Evolutionary conservation across 2,888 invertebrate species (phyloP).

Genomic region (Aporophyla nigra): DNA sequence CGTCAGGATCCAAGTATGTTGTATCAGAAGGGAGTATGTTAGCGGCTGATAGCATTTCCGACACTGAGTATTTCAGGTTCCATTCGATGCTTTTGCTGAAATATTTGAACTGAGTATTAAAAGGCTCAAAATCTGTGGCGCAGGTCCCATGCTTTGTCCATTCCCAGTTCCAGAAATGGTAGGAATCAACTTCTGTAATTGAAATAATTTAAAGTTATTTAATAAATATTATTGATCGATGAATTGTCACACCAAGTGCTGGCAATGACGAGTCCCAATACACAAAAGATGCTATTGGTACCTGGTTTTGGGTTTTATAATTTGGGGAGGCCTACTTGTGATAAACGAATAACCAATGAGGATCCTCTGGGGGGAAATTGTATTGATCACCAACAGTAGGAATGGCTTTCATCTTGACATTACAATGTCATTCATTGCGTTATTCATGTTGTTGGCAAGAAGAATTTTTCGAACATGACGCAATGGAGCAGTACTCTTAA

Average conservation of each 20-base stretch:
- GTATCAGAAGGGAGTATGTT: slow-evolving; percentile 27
- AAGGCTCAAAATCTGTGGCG: slow-evolving; percentile 4
- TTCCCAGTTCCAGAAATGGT: slow-evolving; percentile 13
- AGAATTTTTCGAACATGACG: no score
- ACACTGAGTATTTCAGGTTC: neutral
- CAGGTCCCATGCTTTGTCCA: slow-evolving; percentile 25
- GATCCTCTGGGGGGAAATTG: neutral
- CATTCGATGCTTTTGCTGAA: slow-evolving; percentile 34
- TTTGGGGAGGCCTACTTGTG: neutral
- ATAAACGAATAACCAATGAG: neutral
- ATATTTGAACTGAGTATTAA: slow-evolving; percentile 25
- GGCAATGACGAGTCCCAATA: neutral
- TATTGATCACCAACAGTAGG: no score
- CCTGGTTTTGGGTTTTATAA: neutral
- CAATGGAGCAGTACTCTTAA: no score
- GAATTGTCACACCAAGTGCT: neutral
- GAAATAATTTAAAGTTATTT: neutral
- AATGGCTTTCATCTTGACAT: no score
- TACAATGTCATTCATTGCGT: no score
- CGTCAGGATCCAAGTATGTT: slow-evolving; percentile 11
- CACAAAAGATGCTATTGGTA: neutral
- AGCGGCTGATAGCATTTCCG: slow-evolving; percentile 28
- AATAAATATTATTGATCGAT: neutral
- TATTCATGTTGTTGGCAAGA: no score
- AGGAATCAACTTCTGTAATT: neutral